Base-by-base conservation (phyloP, 2,797 vertebrate species). In the Gymnoscopelus microlampas region DNA sequence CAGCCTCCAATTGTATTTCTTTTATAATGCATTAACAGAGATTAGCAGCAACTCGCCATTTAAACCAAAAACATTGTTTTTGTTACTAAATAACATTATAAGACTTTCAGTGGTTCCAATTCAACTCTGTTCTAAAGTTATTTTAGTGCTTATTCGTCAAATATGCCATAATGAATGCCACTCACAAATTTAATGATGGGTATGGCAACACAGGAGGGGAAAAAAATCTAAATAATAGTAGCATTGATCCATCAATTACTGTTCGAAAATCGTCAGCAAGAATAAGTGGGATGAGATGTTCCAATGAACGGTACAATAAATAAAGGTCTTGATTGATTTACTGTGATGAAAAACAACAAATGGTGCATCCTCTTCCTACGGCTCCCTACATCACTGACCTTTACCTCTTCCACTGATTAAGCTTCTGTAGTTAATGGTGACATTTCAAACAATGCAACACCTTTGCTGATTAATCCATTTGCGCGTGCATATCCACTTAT, bases 401-500 rank as follows among this genome's bases (percentile, higher is more conserved):
- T 95, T 93, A 83, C 76, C 85, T 90, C 86, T 87, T 85, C 84
- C 87, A 85, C 89, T 91, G 90, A 93, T 94, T 92, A 93, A 85
- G 89, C 82, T 74, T 13, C 81, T 85, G 86, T 89, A 90, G 87
- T 91, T 92, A 90, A 92, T 86, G 89, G 85, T 91, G 92, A 85
- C 92, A 94, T 94, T 94, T 95, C 76, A 87, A 91, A 91, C 87
- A 92, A 88, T 89, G 82, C 51, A 91, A 87, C 90, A 91, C 85
- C 85, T 91, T 86, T 69, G 57, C 81, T 93, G 90, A 93, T 93
- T 84, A 90, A 92, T 92, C 86, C 84, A 82, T 88, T 90, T 86
- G 81, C 81, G 77, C 76, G 75, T 68, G 76, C 73, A 58, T 24
- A 71, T 85, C 63, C 57, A 86, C 89, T 86, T 75, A 87, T 85